Percentiles rank a stretch among this genome's conserved stretches.
Evolutionary conservation across 2,113 vertebrate genomes (phyloP).

Genomic region (Psophia crepitans): DNA sequence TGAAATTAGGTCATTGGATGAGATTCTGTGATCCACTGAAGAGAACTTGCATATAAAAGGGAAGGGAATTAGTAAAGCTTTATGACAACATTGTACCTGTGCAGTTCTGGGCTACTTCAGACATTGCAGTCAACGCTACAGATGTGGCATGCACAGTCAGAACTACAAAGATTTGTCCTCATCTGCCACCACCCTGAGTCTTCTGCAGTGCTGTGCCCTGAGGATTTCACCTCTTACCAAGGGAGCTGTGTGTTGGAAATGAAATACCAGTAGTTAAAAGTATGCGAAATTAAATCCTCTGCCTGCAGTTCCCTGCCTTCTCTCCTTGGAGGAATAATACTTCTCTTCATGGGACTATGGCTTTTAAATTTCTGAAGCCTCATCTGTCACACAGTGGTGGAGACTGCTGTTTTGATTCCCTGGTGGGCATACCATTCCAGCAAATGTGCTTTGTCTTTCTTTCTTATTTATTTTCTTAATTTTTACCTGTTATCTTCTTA

Average conservation of each 20-base stretch:
- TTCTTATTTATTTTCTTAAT: not conserved
- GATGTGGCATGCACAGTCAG: not conserved
- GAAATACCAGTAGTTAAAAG: not conserved
- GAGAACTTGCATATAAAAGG: not conserved
- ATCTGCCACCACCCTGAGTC: not conserved
- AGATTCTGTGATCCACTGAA: not conserved
- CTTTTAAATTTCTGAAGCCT: not conserved
- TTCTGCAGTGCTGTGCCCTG: not conserved
- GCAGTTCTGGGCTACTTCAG: not conserved
- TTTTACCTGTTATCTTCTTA: not conserved
- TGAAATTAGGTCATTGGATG: not conserved
- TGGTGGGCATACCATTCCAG: not conserved
- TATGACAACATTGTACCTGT: not conserved
- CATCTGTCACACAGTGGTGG: not conserved
- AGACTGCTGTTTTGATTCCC: not conserved
- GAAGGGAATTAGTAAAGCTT: not conserved
- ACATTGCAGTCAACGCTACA: not conserved
- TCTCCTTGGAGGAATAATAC: not conserved
- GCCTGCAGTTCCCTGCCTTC: not conserved
- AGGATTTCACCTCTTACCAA: not conserved
- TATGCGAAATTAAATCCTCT: not conserved
- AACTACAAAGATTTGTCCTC: not conserved
- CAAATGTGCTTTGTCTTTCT: not conserved
- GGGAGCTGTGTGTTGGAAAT: not conserved
- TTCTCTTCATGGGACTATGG: not conserved